These are phyloP conservation scores for Artibeus jamaicensis DNA, from an alignment of 2,797 vertebrate species.

Conservation along the genomic window DNA sequence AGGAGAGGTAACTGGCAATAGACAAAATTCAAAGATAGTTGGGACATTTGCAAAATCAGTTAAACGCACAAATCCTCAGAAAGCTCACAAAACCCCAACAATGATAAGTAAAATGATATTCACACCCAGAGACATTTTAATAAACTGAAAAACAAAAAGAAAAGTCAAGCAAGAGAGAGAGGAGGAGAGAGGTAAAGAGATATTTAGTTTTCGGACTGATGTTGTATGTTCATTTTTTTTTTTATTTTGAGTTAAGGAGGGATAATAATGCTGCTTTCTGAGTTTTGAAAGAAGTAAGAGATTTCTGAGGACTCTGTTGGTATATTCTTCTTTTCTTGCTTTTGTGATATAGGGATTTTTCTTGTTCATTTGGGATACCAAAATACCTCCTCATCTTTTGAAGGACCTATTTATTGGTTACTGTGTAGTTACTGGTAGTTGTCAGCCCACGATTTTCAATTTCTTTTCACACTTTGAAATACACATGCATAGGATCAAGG, in stretches of 20 bases:
- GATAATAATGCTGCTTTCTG: neutral
- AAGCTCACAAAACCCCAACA: neutral
- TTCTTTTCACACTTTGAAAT: neutral
- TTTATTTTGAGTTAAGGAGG: neutral
- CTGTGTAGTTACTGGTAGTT: neutral
- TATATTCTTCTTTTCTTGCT: neutral
- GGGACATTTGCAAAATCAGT: neutral
- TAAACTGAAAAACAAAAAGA: neutral
- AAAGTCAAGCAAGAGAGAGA: neutral
- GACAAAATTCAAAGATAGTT: neutral
- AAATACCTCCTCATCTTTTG: neutral
- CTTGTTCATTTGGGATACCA: neutral
- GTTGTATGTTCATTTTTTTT: neutral
- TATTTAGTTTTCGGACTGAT: neutral
- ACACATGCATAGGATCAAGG: fast-evolving
- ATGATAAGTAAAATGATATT: neutral
- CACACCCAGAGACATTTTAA: neutral
- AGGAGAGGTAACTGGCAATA: neutral
- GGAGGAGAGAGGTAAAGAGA: neutral
- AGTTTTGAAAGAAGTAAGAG: neutral
- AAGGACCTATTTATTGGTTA: fast-evolving
- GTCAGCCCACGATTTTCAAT: neutral
- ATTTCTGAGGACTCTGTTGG: neutral
- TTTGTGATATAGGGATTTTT: neutral
- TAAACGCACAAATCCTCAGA: neutral